Conservation (phyloP, 2,113 vertebrate species). For the Nothocercus julius region DNA sequence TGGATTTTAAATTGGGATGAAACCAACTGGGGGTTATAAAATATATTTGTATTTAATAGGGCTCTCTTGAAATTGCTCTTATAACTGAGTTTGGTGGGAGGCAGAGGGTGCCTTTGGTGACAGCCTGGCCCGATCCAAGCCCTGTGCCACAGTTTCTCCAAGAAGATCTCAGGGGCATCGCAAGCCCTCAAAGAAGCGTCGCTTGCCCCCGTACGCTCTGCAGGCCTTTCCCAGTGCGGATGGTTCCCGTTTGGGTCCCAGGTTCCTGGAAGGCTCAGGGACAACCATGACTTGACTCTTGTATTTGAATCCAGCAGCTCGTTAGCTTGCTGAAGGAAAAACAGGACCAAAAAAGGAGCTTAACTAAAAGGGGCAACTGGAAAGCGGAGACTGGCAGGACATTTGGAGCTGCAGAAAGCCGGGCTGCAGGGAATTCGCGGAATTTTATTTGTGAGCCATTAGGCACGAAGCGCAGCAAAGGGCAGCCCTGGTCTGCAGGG, state of each 20-base stretch:
- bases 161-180: neutral
- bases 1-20: neutral
- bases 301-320: slow-evolving; percentile 27
- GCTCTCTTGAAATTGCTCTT: neutral
- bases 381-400: slow-evolving; percentile 57
- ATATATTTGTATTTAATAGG: neutral
- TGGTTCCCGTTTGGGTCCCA: neutral
- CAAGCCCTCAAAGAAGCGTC: neutral
- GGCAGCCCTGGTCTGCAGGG: neutral
- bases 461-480: neutral
- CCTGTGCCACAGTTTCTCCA: neutral
- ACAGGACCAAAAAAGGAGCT: slow-evolving; percentile 75
- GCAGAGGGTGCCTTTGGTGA: neutral
- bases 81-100: neutral
- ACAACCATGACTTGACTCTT: neutral
- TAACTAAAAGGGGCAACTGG: slow-evolving; percentile 67
- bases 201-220: neutral
- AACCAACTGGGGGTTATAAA: neutral
- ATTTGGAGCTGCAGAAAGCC: slow-evolving; percentile 47
- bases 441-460: slow-evolving; percentile 60
- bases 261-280: neutral
- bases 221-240: slow-evolving; percentile 1
- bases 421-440: slow-evolving; percentile 57
- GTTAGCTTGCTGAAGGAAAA: slow-evolving; percentile 41
- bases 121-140: neutral